phyloP scores from a whole-genome alignment of 2,888 invertebrate genomes.

The Tipula lateralis region DNA sequence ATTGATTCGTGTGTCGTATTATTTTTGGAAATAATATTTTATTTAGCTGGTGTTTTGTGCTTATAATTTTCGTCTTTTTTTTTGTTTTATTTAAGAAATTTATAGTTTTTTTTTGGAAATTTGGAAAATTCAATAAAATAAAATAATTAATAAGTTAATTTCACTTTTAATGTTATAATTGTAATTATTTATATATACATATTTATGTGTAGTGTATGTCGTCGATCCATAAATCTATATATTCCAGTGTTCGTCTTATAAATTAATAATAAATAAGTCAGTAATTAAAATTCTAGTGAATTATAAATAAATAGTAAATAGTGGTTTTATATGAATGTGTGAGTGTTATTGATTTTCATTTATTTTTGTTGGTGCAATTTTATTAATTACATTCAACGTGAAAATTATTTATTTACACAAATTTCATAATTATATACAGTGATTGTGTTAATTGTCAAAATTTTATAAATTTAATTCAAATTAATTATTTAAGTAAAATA shows the following conservation, averaged over 20 bases:
- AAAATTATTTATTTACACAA: background rate
- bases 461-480: background rate
- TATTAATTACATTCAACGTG: background rate
- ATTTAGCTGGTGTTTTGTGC: background rate
- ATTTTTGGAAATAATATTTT: background rate
- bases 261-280: background rate
- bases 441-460: background rate
- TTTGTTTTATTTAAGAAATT: background rate
- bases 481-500: background rate
- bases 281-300: constrained; percentile 6
- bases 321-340: background rate
- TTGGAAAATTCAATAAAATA: background rate
- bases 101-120: background rate
- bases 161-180: background rate
- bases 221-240: background rate
- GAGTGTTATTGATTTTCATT: background rate
- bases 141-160: background rate
- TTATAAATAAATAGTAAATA: constrained; percentile 19
- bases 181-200: background rate
- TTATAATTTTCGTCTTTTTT: no score
- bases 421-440: background rate
- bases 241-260: background rate
- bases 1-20: constrained; percentile 7
- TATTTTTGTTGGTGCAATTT: background rate
- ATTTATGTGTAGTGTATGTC: background rate